Base-by-base conservation (phyloP, 2,888 invertebrate species). In the Lysandra coridon region DNA sequence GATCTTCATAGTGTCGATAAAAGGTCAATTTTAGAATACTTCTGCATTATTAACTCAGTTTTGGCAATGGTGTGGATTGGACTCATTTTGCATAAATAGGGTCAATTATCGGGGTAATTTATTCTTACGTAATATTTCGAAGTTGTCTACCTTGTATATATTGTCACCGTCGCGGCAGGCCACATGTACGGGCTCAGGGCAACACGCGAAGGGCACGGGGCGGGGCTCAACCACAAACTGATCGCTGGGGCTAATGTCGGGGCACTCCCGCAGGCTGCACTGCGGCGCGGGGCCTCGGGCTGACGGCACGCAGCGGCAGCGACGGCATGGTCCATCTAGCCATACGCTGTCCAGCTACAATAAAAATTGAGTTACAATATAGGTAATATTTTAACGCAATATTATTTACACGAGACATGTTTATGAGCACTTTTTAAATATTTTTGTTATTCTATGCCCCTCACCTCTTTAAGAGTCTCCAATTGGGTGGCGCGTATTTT, bases 271-370 rank as follows among this genome's bases (percentile, higher is more conserved):
- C 14, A 89, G 88, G 0, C 91, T 84, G 87, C 97, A 97, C 74
- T 87, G 88, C 0, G 88, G 88, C 0, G 81, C n/a, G 0, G 87
- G 80, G 2, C 86, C 87, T 1, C 78, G 80, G 0, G 83, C 4
- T 0, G 82, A 86, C 1, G 85, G 84, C 80, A 89, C 89, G 86
- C 97, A 97, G 74, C 90, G 90, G 84, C 97, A 97, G 57, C 93
- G 91, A 64, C 96, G 95, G 85, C 97, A 97, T 37, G 96, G 96
- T 0, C 97, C 97, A 87, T 97, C 97, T 81, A 92, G 86, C 97
- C 97, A 97, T 0, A 89, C 93, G 1, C 95, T 95, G 14, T 96
- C 95, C 73, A 92, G 81, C 96, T 96, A 83, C 10, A 64, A 49
- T 49, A 0, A 49, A 44, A 44, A 44, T 44, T 44, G 44, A 44